Percentiles rank a stretch among this genome's conserved stretches.
Conservation (phyloP, 2,113 vertebrate genomes). For the Myodes glareolus region DNA sequence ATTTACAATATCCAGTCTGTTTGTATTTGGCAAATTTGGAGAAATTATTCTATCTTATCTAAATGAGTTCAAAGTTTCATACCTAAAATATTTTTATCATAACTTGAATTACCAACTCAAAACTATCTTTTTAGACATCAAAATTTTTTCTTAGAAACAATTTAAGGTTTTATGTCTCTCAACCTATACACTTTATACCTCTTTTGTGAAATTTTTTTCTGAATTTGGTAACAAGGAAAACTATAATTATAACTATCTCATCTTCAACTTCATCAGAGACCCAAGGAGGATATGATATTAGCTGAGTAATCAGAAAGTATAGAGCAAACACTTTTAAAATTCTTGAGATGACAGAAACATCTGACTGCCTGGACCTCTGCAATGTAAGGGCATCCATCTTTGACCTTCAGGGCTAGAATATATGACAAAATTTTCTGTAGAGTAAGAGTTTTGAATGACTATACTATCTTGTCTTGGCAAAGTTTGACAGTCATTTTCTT, state of each 20-base stretch:
- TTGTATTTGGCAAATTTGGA: neutral
- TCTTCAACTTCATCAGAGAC: neutral
- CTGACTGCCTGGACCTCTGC: neutral
- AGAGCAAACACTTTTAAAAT: neutral
- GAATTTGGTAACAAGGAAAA: neutral
- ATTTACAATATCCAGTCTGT: neutral
- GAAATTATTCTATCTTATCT: neutral
- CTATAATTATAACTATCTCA: neutral
- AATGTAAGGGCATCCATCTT: neutral
- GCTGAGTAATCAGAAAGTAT: neutral
- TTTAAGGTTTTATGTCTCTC: neutral
- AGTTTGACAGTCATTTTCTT: neutral
- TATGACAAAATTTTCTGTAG: neutral
- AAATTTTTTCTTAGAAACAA: neutral
- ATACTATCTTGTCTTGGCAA: neutral
- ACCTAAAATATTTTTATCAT: neutral
- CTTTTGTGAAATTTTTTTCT: neutral
- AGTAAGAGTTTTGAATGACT: neutral
- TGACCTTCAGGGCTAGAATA: neutral
- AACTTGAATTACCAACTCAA: neutral
- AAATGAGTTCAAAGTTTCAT: neutral
- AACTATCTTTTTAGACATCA: neutral
- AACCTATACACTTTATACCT: neutral
- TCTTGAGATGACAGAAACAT: neutral
- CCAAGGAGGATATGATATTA: neutral